A percentile compares a stretch with the other conserved stretches of the same genome.
Evolutionary conservation across 2,113 vertebrate species (phyloP).

Genomic region (Empidonax alnorum): DNA sequence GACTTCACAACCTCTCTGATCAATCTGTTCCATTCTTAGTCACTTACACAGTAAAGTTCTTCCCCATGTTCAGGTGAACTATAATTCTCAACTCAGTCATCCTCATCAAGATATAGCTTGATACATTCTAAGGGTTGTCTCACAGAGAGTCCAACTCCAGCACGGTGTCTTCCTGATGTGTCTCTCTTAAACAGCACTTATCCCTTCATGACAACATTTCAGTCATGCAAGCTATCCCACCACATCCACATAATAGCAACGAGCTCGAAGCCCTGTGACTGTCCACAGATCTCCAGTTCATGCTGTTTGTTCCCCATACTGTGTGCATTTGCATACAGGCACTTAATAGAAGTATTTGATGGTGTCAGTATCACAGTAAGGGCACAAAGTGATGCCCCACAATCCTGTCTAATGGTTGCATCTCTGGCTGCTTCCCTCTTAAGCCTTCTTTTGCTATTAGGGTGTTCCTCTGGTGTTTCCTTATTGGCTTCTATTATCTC

Average conservation of each 20-base stretch:
- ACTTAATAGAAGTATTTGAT: background rate
- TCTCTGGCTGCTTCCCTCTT: background rate
- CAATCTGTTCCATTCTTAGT: background rate
- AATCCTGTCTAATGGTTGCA: background rate
- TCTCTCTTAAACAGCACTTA: background rate
- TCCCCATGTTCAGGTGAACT: background rate
- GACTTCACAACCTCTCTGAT: background rate
- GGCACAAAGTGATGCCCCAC: background rate
- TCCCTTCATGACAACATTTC: background rate
- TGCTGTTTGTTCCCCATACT: background rate
- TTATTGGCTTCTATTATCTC: background rate
- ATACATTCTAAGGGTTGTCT: background rate
- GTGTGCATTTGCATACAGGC: background rate
- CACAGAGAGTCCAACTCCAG: background rate
- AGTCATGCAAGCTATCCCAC: background rate
- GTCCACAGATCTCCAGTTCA: background rate
- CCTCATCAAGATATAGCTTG: background rate
- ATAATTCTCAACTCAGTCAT: background rate
- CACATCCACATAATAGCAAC: background rate
- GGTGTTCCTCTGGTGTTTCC: background rate
- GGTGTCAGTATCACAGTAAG: background rate
- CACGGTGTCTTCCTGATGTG: background rate
- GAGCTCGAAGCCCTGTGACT: background rate
- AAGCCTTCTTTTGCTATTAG: background rate
- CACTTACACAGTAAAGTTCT: background rate